Base-by-base conservation (phyloP, 2,888 invertebrate genomes). In the Folsomia candida region DNA sequence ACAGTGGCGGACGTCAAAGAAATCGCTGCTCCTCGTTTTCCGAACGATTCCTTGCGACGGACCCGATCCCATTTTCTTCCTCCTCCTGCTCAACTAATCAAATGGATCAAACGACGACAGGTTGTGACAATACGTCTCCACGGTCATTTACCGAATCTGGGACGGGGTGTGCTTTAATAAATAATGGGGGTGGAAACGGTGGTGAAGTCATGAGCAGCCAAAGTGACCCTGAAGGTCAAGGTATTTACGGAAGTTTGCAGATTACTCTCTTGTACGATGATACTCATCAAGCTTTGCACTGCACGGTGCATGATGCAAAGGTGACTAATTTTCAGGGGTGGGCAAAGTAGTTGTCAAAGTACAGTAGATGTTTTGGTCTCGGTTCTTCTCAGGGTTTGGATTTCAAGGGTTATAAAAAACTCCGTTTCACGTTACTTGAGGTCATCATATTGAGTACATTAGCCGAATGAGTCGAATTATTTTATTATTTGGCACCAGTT, bases 221-320 rank as follows among this genome's bases (percentile, higher is more conserved):
- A 9, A 9, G 6, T 14, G 4, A 4, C 14, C 37, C 37, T 4
- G 37, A 14, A 4, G 4, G 6, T 2, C 28, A 26, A 28, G 11
- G 51, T 14, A 25, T 29, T 18, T 67, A 68, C 20, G 91, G 91
- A 24, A 87, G 87, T 79, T 84, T 91, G 62, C 94, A 94, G 82
- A 87, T 94, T 54, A 89, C 91, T 22, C 83, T 94, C 60, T 88
- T 89, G 26, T 94, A 93, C 83, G 91, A 93, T 78, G 89, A 90
- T 76, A 84, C 87, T 18, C 89, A 89, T 51, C 90, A 90, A 69
- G 90, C 91, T 3, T 84, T 95, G 47, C 91, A 92, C 76, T 93
- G 93, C 79, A 90, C 89, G 1, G 88, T 94, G 61, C 86, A 91
- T 75, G 86, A 93, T 79, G 94, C 93, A 0, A 89, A 91, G 83